Conservation (phyloP, 92 coral and sea anemone genomes). For the Epizoanthus ramosus region DNA sequence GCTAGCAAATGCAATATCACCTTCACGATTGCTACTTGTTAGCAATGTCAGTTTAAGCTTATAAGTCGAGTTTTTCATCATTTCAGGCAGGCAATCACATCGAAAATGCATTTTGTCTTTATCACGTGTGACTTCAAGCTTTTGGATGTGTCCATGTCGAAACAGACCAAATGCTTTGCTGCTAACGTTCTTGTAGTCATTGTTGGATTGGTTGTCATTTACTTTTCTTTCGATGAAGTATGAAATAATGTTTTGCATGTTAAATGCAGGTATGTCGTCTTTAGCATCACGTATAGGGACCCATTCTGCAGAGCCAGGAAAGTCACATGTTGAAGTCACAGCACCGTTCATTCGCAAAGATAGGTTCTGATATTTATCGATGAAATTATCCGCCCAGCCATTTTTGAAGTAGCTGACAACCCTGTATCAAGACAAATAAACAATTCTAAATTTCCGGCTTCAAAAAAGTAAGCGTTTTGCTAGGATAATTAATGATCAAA, state of each 20-base stretch:
- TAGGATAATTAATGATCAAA: too few species aligned
- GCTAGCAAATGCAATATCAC: constrained; percentile 66
- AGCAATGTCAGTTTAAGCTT: constrained; percentile 62
- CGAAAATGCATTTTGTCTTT: constrained; percentile 54
- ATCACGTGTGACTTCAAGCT: constrained; percentile 52
- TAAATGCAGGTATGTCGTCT: constrained; percentile 56
- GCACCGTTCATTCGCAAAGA: constrained; percentile 5
- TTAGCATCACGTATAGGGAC: constrained; percentile 47
- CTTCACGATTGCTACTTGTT: constrained; percentile 57
- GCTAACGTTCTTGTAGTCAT: constrained; percentile 65
- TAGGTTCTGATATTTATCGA: constrained; percentile 43
- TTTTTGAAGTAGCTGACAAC: constrained; percentile 60
- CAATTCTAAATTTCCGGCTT: too few species aligned
- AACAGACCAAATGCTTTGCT: constrained; percentile 68
- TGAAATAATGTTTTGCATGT: constrained; percentile 60
- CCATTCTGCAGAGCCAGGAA: constrained; percentile 62
- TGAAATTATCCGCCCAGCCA: constrained; percentile 64
- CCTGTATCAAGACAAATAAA: constrained; percentile 23
- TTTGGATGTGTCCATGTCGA: constrained; percentile 67
- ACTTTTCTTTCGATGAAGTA: constrained; percentile 67
- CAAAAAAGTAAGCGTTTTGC: too few species aligned
- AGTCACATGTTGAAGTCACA: constrained; percentile 47
- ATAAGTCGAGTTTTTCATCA: constrained; percentile 52
- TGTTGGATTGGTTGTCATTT: constrained; percentile 67
- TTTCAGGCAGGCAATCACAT: constrained; percentile 69